Evolutionary conservation across 2,888 invertebrate genomes (phyloP).

Genomic region (Macrophya alboannulata): DNA sequence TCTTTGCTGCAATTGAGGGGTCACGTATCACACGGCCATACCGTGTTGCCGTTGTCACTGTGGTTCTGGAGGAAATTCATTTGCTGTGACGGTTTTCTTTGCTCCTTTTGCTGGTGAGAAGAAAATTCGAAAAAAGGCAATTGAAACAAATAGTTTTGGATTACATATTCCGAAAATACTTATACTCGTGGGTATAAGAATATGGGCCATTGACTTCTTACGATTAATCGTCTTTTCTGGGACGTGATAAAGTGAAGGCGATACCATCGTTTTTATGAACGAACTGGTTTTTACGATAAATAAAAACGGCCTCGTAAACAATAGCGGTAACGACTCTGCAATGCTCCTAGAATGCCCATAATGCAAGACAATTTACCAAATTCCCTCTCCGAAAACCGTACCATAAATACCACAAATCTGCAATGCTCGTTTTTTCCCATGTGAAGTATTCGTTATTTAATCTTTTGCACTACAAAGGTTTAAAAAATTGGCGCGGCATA

Average conservation of each 20-base stretch:
- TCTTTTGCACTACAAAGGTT: neutral
- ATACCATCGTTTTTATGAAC: slow-evolving; percentile 2
- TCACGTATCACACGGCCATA: neutral
- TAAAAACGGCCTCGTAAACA: neutral
- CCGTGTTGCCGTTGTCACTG: neutral
- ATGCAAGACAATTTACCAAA: neutral
- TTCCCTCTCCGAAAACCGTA: neutral
- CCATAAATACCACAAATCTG: neutral
- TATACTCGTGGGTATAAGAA: neutral
- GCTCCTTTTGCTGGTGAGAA: neutral
- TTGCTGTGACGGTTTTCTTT: neutral
- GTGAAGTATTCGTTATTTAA: neutral
- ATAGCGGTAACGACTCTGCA: neutral
- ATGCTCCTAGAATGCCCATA: slow-evolving; percentile 1
- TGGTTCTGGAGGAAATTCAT: neutral
- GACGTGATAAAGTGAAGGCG: neutral
- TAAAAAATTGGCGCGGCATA: neutral
- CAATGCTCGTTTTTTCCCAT: neutral
- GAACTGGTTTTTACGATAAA: neutral
- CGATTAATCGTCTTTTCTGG: neutral
- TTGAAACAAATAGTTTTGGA: neutral
- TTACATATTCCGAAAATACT: neutral
- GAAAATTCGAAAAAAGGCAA: neutral
- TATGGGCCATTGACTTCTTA: neutral
- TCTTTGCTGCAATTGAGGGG: neutral